These are phyloP conservation scores for Periparus ater DNA, from an alignment of 2,797 vertebrate genomes.

Conservation along the genomic window DNA sequence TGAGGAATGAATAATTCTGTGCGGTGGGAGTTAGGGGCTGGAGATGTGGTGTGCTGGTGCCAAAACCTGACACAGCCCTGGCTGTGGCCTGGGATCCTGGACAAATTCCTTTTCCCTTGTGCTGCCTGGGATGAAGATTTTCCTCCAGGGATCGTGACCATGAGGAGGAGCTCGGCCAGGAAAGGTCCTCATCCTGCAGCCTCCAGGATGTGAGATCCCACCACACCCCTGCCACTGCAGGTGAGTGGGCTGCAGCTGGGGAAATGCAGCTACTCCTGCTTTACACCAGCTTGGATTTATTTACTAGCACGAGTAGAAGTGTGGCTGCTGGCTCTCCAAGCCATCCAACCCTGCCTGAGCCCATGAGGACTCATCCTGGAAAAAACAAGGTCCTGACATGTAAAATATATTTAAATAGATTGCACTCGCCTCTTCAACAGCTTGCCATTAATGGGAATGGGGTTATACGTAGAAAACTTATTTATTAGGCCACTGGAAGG, in stretches of 20 bases:
- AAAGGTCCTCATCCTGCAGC: fast-evolving
- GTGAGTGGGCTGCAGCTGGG: not conserved
- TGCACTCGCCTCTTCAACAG: not conserved
- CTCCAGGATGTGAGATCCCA: not conserved
- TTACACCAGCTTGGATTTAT: not conserved
- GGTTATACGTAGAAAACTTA: not conserved
- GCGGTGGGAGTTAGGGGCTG: not conserved
- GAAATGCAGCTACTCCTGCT: not conserved
- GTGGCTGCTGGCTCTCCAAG: not conserved
- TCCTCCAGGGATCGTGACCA: fast-evolving
- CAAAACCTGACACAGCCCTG: not conserved
- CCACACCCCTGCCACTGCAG: fast-evolving
- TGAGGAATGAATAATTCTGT: not conserved
- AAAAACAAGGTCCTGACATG: not conserved
- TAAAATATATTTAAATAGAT: not conserved
- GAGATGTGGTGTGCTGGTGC: not conserved
- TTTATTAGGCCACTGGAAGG: not conserved
- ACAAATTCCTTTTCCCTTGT: fast-evolving
- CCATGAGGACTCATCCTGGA: not conserved
- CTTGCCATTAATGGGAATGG: not conserved
- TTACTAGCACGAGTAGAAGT: fast-evolving
- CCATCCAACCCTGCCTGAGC: not conserved
- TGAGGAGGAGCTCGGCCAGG: not conserved
- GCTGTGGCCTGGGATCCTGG: not conserved
- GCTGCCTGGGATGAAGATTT: not conserved